A percentile compares a stretch with the other conserved stretches of the same genome.
These are phyloP conservation scores for Hycleus phaleratus DNA, from an alignment of 1,140 invertebrate genomes.

Conservation along the genomic window DNA sequence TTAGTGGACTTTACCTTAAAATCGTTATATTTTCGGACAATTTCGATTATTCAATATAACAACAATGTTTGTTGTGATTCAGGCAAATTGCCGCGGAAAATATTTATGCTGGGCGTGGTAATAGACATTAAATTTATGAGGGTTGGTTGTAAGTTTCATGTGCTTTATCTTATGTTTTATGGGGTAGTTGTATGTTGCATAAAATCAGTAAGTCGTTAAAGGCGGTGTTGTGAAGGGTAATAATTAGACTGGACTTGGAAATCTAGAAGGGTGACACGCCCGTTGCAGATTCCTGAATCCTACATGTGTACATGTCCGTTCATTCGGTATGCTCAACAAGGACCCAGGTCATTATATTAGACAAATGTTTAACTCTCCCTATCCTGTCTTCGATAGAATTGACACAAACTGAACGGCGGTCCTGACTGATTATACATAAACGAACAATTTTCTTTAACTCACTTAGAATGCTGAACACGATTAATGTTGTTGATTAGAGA, in stretches of 20 bases:
- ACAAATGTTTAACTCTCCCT: neutral
- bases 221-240: conserved; percentile 10
- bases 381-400: too few species aligned
- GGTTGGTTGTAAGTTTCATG: conserved; percentile 12
- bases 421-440: too few species aligned
- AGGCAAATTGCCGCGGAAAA: conserved; percentile 12
- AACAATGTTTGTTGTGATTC: neutral
- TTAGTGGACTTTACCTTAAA: too few species aligned
- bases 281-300: conserved; percentile 12
- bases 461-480: too few species aligned
- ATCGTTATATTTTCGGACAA: too few species aligned
- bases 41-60: too few species aligned
- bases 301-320: conserved; percentile 13
- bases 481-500: too few species aligned
- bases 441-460: too few species aligned
- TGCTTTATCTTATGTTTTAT: conserved; percentile 16
- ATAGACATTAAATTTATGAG: conserved; percentile 16
- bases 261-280: conserved; percentile 13
- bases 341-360: conserved; percentile 12
- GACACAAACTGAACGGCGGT: too few species aligned
- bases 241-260: conserved; percentile 14
- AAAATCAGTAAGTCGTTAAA: conserved; percentile 16
- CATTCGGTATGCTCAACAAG: conserved; percentile 12
- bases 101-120: conserved; percentile 14
- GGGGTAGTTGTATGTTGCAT: conserved; percentile 16